Percentiles rank a stretch among this genome's conserved stretches.
phyloP scores from a whole-genome alignment of 2,113 vertebrate genomes.

The Chionis minor region DNA sequence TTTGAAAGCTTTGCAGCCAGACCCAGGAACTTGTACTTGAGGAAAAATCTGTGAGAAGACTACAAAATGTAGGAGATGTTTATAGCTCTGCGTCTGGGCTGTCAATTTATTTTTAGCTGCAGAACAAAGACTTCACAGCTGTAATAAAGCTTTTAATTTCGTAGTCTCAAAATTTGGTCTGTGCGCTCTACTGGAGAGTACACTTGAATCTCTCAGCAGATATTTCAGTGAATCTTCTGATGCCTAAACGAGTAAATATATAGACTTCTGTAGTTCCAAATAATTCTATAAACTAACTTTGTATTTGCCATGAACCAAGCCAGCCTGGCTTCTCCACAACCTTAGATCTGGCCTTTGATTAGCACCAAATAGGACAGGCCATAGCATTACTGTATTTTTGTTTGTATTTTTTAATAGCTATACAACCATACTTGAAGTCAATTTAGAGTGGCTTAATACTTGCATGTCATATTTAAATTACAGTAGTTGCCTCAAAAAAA shows the following conservation, averaged over 20 bases:
- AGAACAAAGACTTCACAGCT: background rate
- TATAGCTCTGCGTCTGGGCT: background rate
- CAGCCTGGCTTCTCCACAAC: background rate
- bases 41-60: background rate
- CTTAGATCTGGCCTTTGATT: background rate
- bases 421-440: background rate
- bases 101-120: background rate
- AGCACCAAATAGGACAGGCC: background rate
- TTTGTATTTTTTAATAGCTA: background rate
- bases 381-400: background rate
- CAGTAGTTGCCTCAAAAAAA: background rate
- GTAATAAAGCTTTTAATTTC: background rate
- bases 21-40: background rate
- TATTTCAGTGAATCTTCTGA: background rate
- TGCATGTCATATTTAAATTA: background rate
- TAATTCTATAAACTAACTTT: background rate
- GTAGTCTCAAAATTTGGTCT: background rate
- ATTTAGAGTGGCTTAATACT: background rate
- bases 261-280: background rate
- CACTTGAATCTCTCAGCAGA: background rate
- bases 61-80: background rate
- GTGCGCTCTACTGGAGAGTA: background rate
- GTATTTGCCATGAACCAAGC: background rate
- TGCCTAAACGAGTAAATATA: background rate
- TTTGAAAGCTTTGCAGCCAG: background rate